Conservation (phyloP, 2,113 vertebrate species). For the Daubentonia madagascariensis region DNA sequence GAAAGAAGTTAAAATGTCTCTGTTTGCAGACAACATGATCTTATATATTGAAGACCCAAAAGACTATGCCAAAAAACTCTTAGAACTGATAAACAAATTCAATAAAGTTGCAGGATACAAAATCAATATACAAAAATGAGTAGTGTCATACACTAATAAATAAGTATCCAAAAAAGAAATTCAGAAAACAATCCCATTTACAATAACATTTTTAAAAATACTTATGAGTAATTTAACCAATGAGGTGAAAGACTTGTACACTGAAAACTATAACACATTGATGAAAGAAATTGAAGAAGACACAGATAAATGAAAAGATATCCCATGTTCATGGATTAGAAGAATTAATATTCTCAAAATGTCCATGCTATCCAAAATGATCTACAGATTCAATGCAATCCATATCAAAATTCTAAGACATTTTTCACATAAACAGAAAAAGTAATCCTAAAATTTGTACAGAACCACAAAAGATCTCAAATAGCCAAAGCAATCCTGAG, state of each 20-base stretch:
- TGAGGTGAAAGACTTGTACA: background rate
- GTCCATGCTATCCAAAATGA: too few relatives aligned
- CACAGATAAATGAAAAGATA: background rate
- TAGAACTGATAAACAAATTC: background rate
- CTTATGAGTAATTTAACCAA: background rate
- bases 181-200: background rate
- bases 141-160: background rate
- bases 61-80: background rate
- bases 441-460: background rate
- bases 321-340: background rate
- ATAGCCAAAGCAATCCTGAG: background rate
- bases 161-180: background rate
- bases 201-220: too few relatives aligned
- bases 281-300: background rate
- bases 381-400: background rate
- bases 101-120: background rate
- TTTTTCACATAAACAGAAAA: background rate
- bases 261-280: background rate
- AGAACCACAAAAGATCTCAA: background rate
- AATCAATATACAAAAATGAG: background rate
- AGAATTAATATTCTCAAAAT: too few relatives aligned
- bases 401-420: background rate
- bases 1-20: background rate
- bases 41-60: background rate
- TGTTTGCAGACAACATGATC: background rate